Conservation (phyloP, 2,888 invertebrate species). For the Drosophila lutescens region DNA sequence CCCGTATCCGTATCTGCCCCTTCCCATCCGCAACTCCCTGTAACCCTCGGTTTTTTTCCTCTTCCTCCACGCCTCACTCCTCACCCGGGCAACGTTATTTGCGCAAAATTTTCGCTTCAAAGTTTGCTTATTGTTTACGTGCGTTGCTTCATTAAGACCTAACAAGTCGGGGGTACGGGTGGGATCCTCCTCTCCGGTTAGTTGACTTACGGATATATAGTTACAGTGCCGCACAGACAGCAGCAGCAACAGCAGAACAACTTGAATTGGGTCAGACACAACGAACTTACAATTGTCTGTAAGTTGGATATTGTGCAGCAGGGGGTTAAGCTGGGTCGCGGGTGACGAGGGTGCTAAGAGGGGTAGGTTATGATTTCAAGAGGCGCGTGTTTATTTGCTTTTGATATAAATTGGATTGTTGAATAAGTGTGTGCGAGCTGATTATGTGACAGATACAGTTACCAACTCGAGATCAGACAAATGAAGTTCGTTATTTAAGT, state of each 20-base stretch:
- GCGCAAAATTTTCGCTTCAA: conserved; percentile 78
- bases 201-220: conserved; percentile 55
- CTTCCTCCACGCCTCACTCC: conserved; percentile 3
- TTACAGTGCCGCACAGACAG: conserved; percentile 50
- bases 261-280: conserved; percentile 73
- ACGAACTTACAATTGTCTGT: conserved; percentile 61
- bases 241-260: conserved; percentile 31
- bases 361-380: conserved; percentile 50
- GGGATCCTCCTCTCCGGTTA: conserved; percentile 60
- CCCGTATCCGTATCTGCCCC: conserved; percentile 55
- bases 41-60: conserved; percentile 19
- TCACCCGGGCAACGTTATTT: conserved; percentile 68
- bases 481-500: conserved; percentile 13
- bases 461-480: conserved; percentile 29
- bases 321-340: conserved; percentile 4
- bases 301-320: conserved; percentile 2
- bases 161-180: conserved; percentile 31
- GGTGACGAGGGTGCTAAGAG: neutral
- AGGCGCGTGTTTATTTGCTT: conserved; percentile 75
- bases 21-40: conserved; percentile 4
- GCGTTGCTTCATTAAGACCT: conserved; percentile 77
- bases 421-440: conserved; percentile 52
- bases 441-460: conserved; percentile 61
- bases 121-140: conserved; percentile 77
- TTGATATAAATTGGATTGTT: conserved; percentile 75